Evolutionary conservation across 2,888 invertebrate genomes (phyloP), one percentile per base, ranked within the genome.

Genomic region (Hoplodrina blanda): DNA sequence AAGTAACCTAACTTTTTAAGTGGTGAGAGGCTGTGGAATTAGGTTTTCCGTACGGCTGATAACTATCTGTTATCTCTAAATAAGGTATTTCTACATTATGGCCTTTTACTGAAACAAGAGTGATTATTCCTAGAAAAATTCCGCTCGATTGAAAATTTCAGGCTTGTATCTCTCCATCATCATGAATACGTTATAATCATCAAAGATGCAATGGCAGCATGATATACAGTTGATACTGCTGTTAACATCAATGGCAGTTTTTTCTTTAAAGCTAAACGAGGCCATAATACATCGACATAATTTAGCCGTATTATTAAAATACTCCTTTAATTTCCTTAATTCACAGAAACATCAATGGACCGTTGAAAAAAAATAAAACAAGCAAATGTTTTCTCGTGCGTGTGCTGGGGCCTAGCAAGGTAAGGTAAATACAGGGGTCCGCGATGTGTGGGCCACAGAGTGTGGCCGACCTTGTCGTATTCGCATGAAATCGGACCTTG

Each of bases 401-500:
- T 62, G 61, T 80, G 50, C 50, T 61, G 78, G 54, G 77, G 67
- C 76, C 63, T 57, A 44, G 52, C 61, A 25, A 76, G 67, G 80
- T 63, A 41, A 76, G 54, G 56, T 61, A 77, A 74, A 78, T 63
- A 74, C 50, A 56, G 50, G 80, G 78, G 63, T 62, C 56, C 67
- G 56, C 56, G 44, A 59, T 62, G 76, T 80, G 30, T n/a, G n/a
- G n/a, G n/a, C n/a, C n/a, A n/a, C n/a, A n/a, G n/a, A n/a, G n/a
- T n/a, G n/a, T 66, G 30, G 59, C 11, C 69, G 75, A 53, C 71
- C 71, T 78, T 80, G 80, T 54, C 37, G 61, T 57, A 20, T 66
- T 66, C 62, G 60, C 56, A 54, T 57, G 63, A 72, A 78, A 72
- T 64, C 57, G 25, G 63, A 64, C 81, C 76, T 77, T 62, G 76